phyloP scores from a whole-genome alignment of 2,797 vertebrate species.

The Silurus lanzhouensis region DNA sequence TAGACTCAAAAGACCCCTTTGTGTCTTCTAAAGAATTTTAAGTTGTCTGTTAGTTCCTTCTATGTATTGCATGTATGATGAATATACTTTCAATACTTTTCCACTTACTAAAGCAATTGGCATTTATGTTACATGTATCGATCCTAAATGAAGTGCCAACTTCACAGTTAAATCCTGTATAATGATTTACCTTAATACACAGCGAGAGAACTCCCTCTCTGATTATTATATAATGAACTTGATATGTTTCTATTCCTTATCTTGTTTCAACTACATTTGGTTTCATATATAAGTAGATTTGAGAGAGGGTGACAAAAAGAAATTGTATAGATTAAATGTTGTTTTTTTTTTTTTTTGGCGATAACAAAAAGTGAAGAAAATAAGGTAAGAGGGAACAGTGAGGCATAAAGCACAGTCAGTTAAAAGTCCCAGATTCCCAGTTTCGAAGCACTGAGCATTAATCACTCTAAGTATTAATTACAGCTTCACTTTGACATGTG shows the following conservation, averaged over 20 bases:
- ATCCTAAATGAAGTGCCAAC: slow-evolving; percentile 66
- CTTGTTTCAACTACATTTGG: background rate
- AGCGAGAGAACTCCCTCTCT: background rate
- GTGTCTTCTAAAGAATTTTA: slow-evolving; percentile 11
- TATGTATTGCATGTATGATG: slow-evolving; percentile 39
- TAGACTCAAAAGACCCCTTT: slow-evolving; percentile 30
- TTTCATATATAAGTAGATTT: background rate
- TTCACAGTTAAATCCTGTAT: slow-evolving; percentile 40
- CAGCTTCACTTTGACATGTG: slow-evolving; percentile 41
- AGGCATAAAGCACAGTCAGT: background rate
- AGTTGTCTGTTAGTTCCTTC: slow-evolving; percentile 20
- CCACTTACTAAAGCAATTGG: background rate
- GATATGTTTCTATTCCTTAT: background rate
- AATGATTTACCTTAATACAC: background rate
- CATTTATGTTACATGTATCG: slow-evolving; percentile 35
- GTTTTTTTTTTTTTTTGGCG: background rate
- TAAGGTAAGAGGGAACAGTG: background rate
- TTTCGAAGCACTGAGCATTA: slow-evolving; percentile 34
- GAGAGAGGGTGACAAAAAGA: background rate
- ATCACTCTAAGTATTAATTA: slow-evolving; percentile 45
- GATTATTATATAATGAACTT: background rate
- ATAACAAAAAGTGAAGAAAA: slow-evolving; percentile 16
- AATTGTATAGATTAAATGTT: background rate
- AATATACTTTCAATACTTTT: background rate
- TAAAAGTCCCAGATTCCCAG: slow-evolving; percentile 7